phyloP scores from a whole-genome alignment of 2,888 invertebrate genomes.

The Athetis lepigone region DNA sequence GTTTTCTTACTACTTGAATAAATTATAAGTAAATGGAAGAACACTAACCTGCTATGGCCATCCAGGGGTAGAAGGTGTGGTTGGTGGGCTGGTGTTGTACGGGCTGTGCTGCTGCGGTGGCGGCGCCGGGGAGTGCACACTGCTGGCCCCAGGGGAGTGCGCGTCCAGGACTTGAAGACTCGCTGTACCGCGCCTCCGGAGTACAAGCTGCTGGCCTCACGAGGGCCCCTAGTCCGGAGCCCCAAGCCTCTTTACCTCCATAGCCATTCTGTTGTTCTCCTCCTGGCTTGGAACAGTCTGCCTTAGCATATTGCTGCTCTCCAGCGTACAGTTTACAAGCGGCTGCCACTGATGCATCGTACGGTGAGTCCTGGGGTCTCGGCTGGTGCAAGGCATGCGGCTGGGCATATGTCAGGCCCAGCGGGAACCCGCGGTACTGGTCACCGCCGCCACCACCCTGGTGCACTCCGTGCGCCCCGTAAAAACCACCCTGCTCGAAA shows the following conservation, averaged over 20 bases:
- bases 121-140: slow-evolving; percentile 95
- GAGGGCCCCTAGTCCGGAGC: slow-evolving; percentile 92
- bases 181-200: slow-evolving; percentile 96
- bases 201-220: slow-evolving; percentile 97
- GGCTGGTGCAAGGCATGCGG: slow-evolving; percentile 94
- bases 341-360: slow-evolving; percentile 97
- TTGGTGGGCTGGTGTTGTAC: slow-evolving; percentile 97
- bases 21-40: slow-evolving; percentile 30
- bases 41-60: slow-evolving; percentile 99
- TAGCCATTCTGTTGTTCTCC: slow-evolving; percentile 92
- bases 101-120: slow-evolving; percentile 95
- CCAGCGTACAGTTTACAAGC: slow-evolving; percentile 95
- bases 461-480: slow-evolving; percentile 96
- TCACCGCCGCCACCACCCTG: slow-evolving; percentile 94
- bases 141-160: slow-evolving; percentile 96
- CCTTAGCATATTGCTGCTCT: slow-evolving; percentile 92
- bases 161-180: slow-evolving; percentile 95
- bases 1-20: slow-evolving; percentile 37
- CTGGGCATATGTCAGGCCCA: slow-evolving; percentile 96
- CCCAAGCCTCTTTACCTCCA: slow-evolving; percentile 93
- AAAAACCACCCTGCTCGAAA: slow-evolving; percentile 98
- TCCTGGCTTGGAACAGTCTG: slow-evolving; percentile 94
- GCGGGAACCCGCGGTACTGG: slow-evolving; percentile 96
- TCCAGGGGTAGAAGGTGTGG: slow-evolving; percentile 99
- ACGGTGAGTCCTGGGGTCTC: slow-evolving; percentile 97